phyloP scores from a whole-genome alignment of 2,113 vertebrate species.

The Sigmodon hispidus region DNA sequence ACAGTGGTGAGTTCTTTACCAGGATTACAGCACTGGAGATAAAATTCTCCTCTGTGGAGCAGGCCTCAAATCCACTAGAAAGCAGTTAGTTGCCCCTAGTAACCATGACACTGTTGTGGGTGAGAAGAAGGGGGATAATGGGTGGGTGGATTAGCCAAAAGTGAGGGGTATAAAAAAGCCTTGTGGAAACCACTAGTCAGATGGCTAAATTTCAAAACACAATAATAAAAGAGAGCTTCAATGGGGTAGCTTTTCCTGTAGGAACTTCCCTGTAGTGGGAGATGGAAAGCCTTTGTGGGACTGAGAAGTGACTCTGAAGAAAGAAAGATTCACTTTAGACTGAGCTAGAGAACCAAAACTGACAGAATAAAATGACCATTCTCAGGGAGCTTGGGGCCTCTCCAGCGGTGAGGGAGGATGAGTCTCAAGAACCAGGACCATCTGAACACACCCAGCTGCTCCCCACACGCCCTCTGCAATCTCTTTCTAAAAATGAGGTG shows the following conservation, averaged over 20 bases:
- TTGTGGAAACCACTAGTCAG: background rate
- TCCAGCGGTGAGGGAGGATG: background rate
- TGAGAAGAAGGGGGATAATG: background rate
- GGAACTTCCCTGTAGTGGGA: background rate
- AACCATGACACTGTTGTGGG: background rate
- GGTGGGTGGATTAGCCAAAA: background rate
- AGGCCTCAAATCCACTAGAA: background rate
- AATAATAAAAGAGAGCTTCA: conserved; percentile 7
- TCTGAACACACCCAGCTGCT: background rate
- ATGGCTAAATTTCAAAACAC: background rate
- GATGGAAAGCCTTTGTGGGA: background rate
- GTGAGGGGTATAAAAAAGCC: background rate
- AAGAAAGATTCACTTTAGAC: background rate
- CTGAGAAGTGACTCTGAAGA: background rate
- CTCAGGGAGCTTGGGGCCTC: background rate
- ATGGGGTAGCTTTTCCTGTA: background rate
- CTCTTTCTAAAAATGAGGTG: conserved; percentile 55
- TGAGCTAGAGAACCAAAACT: background rate
- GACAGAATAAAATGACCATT: background rate
- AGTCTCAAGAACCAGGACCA: background rate
- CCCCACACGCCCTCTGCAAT: background rate
- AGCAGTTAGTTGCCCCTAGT: background rate
- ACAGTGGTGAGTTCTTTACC: background rate
- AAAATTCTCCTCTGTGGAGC: background rate
- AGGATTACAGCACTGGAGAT: background rate